Percentiles rank a stretch among this genome's conserved stretches.
Conservation (phyloP, 2,113 vertebrate genomes). For the Platichthys stellatus region DNA sequence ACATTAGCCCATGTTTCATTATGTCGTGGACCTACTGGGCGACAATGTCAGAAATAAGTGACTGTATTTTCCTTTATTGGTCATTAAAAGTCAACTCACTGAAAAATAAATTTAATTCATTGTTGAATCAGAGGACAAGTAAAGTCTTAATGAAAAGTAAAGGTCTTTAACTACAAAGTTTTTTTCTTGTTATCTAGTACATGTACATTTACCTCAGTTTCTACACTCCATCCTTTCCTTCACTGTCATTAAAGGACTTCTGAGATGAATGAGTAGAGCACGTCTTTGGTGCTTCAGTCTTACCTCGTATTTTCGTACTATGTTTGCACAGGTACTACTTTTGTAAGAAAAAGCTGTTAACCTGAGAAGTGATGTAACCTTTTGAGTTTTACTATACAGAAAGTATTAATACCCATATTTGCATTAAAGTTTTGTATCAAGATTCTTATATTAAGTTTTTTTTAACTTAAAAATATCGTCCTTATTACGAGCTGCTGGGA, state of each 20-base stretch:
- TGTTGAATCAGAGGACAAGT: neutral
- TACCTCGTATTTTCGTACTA: slow-evolving; percentile 55
- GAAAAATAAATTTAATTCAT: neutral
- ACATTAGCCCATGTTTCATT: neutral
- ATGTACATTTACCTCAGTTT: slow-evolving; percentile 32
- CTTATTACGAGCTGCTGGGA: neutral
- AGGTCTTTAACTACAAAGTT: neutral
- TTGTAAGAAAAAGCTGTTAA: slow-evolving; percentile 31
- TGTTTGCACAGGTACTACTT: slow-evolving; percentile 51
- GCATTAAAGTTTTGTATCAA: slow-evolving; percentile 57
- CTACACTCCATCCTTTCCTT: slow-evolving; percentile 1
- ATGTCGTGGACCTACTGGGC: neutral
- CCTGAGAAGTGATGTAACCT: slow-evolving; percentile 44
- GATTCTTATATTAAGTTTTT: slow-evolving; percentile 36
- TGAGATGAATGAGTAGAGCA: slow-evolving; percentile 24
- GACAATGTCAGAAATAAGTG: neutral
- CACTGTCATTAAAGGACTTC: slow-evolving; percentile 1
- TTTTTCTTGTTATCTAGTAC: neutral
- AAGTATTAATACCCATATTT: slow-evolving; percentile 57
- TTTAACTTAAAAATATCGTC: slow-evolving; percentile 20
- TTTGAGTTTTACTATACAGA: slow-evolving; percentile 53
- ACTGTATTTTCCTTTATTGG: neutral
- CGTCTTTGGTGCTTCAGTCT: slow-evolving; percentile 44
- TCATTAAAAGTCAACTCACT: neutral
- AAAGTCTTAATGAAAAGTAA: neutral